A percentile compares a stretch with the other conserved stretches of the same genome.
phyloP scores from a whole-genome alignment of 2,113 vertebrate genomes.

The Anoplopoma fimbria region DNA sequence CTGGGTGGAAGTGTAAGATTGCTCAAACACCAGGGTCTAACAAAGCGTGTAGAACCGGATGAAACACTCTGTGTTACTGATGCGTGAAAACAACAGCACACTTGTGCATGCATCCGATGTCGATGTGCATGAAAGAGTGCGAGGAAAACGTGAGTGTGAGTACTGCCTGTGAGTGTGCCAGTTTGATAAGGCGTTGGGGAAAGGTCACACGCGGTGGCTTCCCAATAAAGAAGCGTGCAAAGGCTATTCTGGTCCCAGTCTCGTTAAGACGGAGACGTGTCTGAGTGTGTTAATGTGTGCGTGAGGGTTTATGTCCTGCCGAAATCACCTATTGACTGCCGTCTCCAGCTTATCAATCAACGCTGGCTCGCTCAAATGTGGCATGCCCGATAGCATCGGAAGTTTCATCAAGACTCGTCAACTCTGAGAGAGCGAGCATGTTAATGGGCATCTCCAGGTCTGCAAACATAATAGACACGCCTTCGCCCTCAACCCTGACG shows the following conservation, averaged over 20 bases:
- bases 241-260: constrained; percentile 8
- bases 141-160: background rate
- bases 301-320: constrained; percentile 12
- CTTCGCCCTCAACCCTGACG: background rate
- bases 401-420: background rate
- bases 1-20: constrained; percentile 32
- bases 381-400: background rate
- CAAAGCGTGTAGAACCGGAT: constrained; percentile 40
- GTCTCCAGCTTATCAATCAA: constrained; percentile 45
- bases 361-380: background rate
- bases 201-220: constrained; percentile 23
- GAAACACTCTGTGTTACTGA: constrained; percentile 30
- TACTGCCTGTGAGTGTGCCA: background rate
- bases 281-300: background rate
- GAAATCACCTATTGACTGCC: constrained; percentile 57
- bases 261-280: constrained; percentile 22
- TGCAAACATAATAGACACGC: background rate
- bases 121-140: background rate
- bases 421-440: background rate
- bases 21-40: constrained; percentile 37
- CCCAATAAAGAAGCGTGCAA: constrained; percentile 22
- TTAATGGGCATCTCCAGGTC: too few relatives aligned
- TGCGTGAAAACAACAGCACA: constrained; percentile 21
- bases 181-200: constrained; percentile 56
- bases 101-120: background rate